Evolutionary conservation across 2,888 invertebrate species (phyloP), one percentile per base, ranked within the genome.

Genomic region (Ptychoptera contaminata): DNA sequence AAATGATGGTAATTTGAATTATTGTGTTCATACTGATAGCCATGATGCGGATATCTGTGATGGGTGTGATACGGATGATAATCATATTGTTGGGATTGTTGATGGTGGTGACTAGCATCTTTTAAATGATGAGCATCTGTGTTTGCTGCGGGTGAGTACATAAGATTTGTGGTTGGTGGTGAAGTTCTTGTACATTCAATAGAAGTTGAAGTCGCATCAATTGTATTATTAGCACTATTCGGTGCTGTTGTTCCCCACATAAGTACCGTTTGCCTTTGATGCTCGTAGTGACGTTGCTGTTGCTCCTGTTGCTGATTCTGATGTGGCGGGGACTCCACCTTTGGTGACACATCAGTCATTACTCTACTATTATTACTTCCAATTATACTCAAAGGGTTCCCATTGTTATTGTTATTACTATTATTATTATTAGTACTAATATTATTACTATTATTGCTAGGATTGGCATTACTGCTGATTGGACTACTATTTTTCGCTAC

Each of bases 251-350:
- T 71, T 16, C 90, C 91, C 91, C 91, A 92, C 91, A 92, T 91
- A 37, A 92, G 73, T 44, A 91, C 92, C 9, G 91, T 92, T 65
- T 92, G 91, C 38, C 92, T 70, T 65, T 91, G 91, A 38, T 91
- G 70, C 53, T 72, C 70, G 48, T 67, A 64, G 5, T 59, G 63
- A 7, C 23, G 23, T 23, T 23, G 23, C 23, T 23, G 23, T 23
- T 23, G 23, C 23, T 23, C 23, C 23, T 23, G 23, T 5, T 23
- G 23, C 7, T 23, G 23, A 23, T 23, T 23, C 23, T 23, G 23
- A 52, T 64, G 63, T 16, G 63, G 60, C 7, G 59, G 48, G 2
- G 56, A 53, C 50, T 66, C 66, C 11, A 65, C 56, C 50, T 66
- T 66, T 15, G 66, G 64, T 12, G 63, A 62, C 5, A 59, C 36